Evolutionary conservation across 1,140 invertebrate genomes (phyloP), one percentile per base, ranked within the genome.

Genomic region (Paracyclopina nana): DNA sequence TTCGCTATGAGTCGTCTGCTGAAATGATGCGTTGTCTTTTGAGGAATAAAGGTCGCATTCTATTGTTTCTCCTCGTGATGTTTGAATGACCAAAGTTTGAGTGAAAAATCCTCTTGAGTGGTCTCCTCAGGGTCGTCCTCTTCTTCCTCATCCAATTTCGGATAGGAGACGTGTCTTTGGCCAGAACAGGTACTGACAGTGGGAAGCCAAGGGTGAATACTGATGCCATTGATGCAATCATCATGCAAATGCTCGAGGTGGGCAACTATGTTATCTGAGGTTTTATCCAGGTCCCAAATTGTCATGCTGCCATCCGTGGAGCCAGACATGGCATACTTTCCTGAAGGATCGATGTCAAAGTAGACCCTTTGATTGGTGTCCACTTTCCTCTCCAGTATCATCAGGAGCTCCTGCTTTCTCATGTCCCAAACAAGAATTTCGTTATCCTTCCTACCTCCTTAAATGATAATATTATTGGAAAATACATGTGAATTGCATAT

Each of bases 381-480:
- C 34, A 38, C 34, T 38, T 38, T 2, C 8, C 34, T n/a, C 4
- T 38, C 8, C 34, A 38, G 34, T 38, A 3, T 20, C 34, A 38
- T 38, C 14, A 38, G 20, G 2, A 3, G 14, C 34, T 5, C 34
- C 34, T 38, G 8, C 3, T 38, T 38, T 38, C 34, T 38, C n/a
- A 38, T n/a, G 34, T 38, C 34, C 34, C 34, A 38, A 38, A 38
- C 20, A 5, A 38, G 34, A 38, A 38, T 38, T 8, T 38, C n/a
- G 20, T 38, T 38, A 20, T 38, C 34, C 8, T 38, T 38, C 20
- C 34, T n/a, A 16, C 34, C 34, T 38, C 34, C 34, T n/a, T n/a
- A n/a, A n/a, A n/a, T n/a, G n/a, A n/a, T n/a, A n/a, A n/a, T n/a
- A n/a, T n/a, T n/a, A n/a, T n/a, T n/a, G n/a, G n/a, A n/a, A n/a